A percentile compares a stretch with the other conserved stretches of the same genome.
Evolutionary conservation across 2,113 vertebrate species (phyloP).

Genomic region (Neolamprologus tretocephalus): DNA sequence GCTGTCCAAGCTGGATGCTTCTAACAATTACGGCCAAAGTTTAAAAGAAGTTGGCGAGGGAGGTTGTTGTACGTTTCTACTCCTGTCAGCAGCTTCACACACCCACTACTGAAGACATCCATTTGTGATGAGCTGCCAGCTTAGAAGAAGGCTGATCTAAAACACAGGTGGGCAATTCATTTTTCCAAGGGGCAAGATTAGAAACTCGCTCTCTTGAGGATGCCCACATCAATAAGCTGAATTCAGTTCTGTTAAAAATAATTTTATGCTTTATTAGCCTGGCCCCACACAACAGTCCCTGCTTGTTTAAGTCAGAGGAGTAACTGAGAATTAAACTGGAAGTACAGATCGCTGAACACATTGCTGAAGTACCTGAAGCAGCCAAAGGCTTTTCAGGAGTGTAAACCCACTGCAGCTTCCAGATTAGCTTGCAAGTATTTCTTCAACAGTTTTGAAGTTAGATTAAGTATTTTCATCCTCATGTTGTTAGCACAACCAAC

Average conservation of each 20-base stretch:
- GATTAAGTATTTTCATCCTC: not conserved
- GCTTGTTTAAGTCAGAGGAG: not conserved
- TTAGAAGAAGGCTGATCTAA: not conserved
- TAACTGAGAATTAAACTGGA: not conserved
- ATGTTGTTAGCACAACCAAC: not conserved
- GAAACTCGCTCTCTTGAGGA: not conserved
- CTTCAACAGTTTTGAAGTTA: not conserved
- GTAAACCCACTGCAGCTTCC: not conserved
- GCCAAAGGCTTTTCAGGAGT: not conserved
- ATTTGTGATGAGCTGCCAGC: not conserved
- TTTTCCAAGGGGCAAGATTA: not conserved
- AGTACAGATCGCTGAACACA: not conserved
- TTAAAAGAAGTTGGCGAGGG: not conserved
- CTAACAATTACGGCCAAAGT: not conserved
- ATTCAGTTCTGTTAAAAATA: not conserved
- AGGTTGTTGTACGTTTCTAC: not conserved
- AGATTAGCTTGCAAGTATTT: not conserved
- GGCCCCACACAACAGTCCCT: not conserved
- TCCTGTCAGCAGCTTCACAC: not conserved
- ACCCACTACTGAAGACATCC: not conserved
- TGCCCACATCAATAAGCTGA: not conserved
- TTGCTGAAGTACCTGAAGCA: not conserved
- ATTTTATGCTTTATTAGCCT: not conserved
- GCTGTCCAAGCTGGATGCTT: not conserved
- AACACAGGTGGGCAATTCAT: not conserved